These are phyloP conservation scores for Pseudoatta argentina DNA, from an alignment of 1,140 invertebrate species.

Conservation along the genomic window DNA sequence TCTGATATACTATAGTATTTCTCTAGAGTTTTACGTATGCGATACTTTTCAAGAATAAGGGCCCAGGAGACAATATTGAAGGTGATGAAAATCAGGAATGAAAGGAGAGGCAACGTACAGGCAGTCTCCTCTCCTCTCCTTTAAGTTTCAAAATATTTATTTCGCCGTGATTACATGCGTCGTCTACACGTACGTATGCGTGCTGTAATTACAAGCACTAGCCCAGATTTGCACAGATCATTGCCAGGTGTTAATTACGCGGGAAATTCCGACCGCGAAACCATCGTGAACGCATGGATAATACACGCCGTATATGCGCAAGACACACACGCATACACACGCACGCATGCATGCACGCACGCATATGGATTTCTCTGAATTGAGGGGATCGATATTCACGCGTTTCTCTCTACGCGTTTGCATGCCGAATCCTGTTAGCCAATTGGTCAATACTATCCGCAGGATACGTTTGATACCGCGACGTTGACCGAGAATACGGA, in stretches of 20 bases:
- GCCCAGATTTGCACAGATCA: slow-evolving; percentile 48
- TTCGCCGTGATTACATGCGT: slow-evolving; percentile 65
- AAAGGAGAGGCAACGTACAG: neutral
- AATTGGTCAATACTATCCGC: slow-evolving; percentile 29
- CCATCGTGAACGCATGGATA: slow-evolving; percentile 25
- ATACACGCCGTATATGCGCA: neutral
- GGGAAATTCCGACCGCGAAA: slow-evolving; percentile 63
- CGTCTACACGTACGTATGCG: slow-evolving; percentile 48
- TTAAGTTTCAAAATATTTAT: slow-evolving; percentile 73
- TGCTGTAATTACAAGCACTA: slow-evolving; percentile 53
- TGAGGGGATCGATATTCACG: slow-evolving; percentile 18
- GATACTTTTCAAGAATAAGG: too few species aligned
- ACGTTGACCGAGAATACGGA: slow-evolving; percentile 41
- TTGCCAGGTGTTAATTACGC: slow-evolving; percentile 69
- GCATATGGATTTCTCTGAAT: neutral
- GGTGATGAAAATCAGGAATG: neutral
- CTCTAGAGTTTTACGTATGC: too few species aligned
- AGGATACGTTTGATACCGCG: slow-evolving; percentile 35
- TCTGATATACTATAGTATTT: too few species aligned
- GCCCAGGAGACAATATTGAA: too few species aligned
- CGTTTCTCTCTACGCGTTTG: neutral
- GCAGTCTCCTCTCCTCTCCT: neutral
- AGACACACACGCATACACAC: neutral
- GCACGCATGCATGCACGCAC: neutral
- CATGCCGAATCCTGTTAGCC: neutral